Evolutionary conservation across 2,797 vertebrate species (phyloP).

Genomic region (Brachymystax lenok): DNA sequence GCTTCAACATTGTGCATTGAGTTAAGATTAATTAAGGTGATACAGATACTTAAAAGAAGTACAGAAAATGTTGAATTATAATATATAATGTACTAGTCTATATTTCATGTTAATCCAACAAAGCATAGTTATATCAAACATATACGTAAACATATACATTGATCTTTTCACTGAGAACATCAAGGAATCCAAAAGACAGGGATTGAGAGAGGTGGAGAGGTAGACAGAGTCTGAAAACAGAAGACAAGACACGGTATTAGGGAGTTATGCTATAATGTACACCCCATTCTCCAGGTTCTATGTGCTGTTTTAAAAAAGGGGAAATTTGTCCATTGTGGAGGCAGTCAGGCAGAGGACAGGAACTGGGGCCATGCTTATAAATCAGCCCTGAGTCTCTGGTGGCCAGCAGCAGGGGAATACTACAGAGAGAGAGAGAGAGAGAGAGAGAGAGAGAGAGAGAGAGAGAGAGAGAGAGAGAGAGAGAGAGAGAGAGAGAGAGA

Average conservation of each 20-base stretch:
- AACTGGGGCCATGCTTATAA: constrained; percentile 86
- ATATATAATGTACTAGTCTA: background rate
- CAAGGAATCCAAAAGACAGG: constrained; percentile 4
- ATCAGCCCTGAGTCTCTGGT: constrained; percentile 88
- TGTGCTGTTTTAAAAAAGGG: constrained; percentile 57
- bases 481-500: constrained; percentile 54
- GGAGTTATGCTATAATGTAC: constrained; percentile 68
- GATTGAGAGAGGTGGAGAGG: constrained; percentile 44
- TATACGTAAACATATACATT: background rate
- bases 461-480: constrained; percentile 36
- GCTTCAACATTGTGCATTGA: no score
- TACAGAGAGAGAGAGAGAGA: constrained; percentile 66
- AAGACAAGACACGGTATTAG: constrained; percentile 63
- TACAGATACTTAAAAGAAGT: background rate
- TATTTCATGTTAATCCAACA: background rate
- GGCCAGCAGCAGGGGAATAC: constrained; percentile 87
- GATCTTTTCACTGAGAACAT: background rate
- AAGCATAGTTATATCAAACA: background rate
- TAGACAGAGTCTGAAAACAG: constrained; percentile 26
- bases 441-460: constrained; percentile 35
- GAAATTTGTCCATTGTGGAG: constrained; percentile 83
- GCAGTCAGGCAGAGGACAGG: constrained; percentile 89
- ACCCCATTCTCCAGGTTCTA: constrained; percentile 67
- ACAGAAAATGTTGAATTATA: background rate
- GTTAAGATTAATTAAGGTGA: no score